Evolutionary conservation across 2,797 vertebrate genomes (phyloP).

Genomic region (Chromis chromis): DNA sequence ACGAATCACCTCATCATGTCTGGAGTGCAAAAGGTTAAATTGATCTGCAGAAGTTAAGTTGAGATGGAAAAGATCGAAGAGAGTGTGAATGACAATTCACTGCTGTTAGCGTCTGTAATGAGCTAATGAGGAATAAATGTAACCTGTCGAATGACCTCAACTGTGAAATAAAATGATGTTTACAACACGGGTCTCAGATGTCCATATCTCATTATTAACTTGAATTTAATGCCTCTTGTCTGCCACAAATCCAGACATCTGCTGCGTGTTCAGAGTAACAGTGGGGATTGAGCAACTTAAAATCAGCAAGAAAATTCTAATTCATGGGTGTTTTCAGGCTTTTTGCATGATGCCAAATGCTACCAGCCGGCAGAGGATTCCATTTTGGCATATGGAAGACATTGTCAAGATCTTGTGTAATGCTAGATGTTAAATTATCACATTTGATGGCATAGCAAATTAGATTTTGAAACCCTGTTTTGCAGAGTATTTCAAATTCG

Average conservation of each 20-base stretch:
- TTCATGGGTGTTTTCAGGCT: conserved; percentile 38
- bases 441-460: conserved; percentile 48
- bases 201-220: conserved; percentile 55
- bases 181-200: conserved; percentile 47
- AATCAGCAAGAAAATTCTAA: conserved; percentile 39
- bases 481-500: conserved; percentile 35
- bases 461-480: conserved; percentile 53
- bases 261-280: conserved; percentile 37
- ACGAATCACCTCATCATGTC: conserved; percentile 61
- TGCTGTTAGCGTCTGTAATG: conserved; percentile 44
- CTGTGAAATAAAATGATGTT: conserved; percentile 44
- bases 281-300: conserved; percentile 33
- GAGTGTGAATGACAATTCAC: conserved; percentile 31
- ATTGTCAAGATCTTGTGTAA: conserved; percentile 50
- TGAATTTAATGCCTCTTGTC: conserved; percentile 32
- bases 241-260: conserved; percentile 56
- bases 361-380: conserved; percentile 37
- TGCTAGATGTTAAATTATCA: conserved; percentile 43
- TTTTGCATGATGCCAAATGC: conserved; percentile 36
- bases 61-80: conserved; percentile 52
- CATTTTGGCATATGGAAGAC: conserved; percentile 43
- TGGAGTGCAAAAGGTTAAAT: conserved; percentile 60
- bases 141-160: conserved; percentile 60
- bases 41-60: conserved; percentile 60
- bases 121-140: conserved; percentile 60